These are phyloP conservation scores for Bugula neritina DNA, from an alignment of 2,888 invertebrate species.

Conservation along the genomic window DNA sequence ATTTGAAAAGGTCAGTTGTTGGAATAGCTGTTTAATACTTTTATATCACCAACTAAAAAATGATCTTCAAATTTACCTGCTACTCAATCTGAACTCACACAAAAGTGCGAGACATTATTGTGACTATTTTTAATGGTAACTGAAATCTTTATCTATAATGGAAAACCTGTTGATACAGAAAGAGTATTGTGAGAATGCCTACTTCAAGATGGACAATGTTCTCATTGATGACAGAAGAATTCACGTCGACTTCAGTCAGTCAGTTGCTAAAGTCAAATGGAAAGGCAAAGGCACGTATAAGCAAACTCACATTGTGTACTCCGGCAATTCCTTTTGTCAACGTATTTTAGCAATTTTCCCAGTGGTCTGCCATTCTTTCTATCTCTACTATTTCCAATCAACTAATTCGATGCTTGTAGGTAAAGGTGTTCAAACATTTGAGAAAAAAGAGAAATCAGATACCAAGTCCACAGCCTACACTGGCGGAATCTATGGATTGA, in stretches of 20 bases:
- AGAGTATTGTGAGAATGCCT: slow-evolving; percentile 83
- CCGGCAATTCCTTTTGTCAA: background rate
- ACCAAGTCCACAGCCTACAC: background rate
- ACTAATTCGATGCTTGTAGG: background rate
- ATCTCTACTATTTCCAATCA: background rate
- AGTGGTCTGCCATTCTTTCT: background rate
- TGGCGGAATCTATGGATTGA: slow-evolving; percentile 8
- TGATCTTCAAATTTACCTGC: too few relatives aligned
- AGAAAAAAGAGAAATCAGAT: slow-evolving; percentile 11
- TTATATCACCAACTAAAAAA: too few relatives aligned
- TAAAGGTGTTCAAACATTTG: slow-evolving; percentile 23
- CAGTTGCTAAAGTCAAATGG: slow-evolving; percentile 85
- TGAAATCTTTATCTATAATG: too few relatives aligned
- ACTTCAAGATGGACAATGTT: slow-evolving; percentile 99
- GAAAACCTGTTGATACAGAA: too few relatives aligned
- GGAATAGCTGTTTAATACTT: too few relatives aligned
- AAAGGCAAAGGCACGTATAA: slow-evolving; percentile 66
- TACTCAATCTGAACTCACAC: too few relatives aligned
- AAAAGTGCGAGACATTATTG: too few relatives aligned
- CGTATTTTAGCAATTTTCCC: background rate
- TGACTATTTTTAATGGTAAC: too few relatives aligned
- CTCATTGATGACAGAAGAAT: slow-evolving; percentile 96
- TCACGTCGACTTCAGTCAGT: slow-evolving; percentile 99
- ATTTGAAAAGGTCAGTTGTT: slow-evolving; percentile 76
- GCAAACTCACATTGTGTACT: background rate